phyloP scores from a whole-genome alignment of 2,113 vertebrate genomes.

The Hemibagrus wyckioides region DNA sequence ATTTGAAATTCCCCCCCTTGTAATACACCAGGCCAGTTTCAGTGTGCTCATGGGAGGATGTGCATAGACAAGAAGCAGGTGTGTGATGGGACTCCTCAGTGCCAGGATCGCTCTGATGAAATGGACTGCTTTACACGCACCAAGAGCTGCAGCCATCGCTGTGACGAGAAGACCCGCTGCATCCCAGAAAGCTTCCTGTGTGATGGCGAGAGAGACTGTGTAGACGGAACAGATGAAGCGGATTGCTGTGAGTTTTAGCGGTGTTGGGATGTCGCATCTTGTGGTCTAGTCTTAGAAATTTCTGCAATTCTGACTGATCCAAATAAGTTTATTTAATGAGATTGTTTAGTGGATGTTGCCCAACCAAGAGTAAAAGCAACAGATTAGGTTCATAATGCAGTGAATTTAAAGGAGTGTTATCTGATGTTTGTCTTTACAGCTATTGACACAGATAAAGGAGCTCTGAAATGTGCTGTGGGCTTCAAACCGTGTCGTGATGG shows the following conservation, averaged over 20 bases:
- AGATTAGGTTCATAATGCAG: too few species aligned
- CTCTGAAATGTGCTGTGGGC: conserved; percentile 55
- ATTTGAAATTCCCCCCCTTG: not conserved
- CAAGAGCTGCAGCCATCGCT: conserved; percentile 72
- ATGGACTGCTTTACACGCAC: conserved; percentile 60
- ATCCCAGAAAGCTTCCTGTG: conserved; percentile 77
- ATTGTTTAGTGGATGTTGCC: too few species aligned
- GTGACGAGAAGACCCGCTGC: conserved; percentile 72
- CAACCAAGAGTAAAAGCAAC: not conserved
- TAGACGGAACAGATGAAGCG: conserved; percentile 77
- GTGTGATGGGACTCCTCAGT: conserved; percentile 77
- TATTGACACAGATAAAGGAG: not conserved
- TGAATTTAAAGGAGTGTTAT: not conserved
- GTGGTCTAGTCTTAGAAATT: too few species aligned
- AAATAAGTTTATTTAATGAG: too few species aligned
- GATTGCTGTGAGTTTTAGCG: conserved; percentile 66
- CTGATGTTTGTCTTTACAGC: too few species aligned
- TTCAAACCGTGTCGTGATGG: conserved; percentile 69
- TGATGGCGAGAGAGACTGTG: conserved; percentile 71
- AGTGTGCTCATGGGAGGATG: conserved; percentile 58
- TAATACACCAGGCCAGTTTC: conserved; percentile 60
- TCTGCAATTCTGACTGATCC: too few species aligned
- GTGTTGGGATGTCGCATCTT: too few species aligned
- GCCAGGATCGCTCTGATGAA: conserved; percentile 84
- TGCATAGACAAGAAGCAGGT: conserved; percentile 61